Evolutionary conservation across 2,797 vertebrate genomes (phyloP), one percentile per base, ranked within the genome.

Genomic region (Masticophis lateralis): DNA sequence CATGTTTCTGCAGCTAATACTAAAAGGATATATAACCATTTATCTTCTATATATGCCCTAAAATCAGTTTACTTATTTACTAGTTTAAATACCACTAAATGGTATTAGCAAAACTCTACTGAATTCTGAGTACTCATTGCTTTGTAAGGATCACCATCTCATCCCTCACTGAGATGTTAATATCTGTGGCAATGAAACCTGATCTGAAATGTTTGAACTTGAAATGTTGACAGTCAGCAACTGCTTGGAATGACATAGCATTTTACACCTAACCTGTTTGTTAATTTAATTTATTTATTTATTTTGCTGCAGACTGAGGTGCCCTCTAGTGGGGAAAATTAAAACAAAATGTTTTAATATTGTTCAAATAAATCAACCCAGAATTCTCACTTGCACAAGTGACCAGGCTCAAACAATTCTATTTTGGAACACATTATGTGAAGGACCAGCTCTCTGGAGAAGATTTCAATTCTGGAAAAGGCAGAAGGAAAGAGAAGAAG

Each of bases 271-370:
- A 28, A 0, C 0, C 14, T 20, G 2, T 79, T 43, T 25, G 14
- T 74, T 74, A 37, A 37, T 79, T 47, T 83, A 25, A 47, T 43
- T 43, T 37, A 37, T 37, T 79, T 13, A 14, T 57, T 93, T 69
- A 93, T 69, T 91, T 95, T 96, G 88, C 88, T 92, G 89, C 94
- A 97, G 97, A 91, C 95, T 96, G 61, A 97, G 94, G 96, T 96
- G 96, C 97, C 97, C 97, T 96, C 97, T 97, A 93, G 96, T 94
- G 97, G 96, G 94, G 69, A 92, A 95, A 96, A 59, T 89, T 92
- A 92, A 95, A 0, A 14, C 25, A 94, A 56, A 89, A 90, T 47
- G 9, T 0, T 51, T 25, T 86, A 8, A 12, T 32, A 3, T 2
- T 55, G 27, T 43, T 83, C 20, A 83, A 83, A 83, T 25, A 83